phyloP scores from a whole-genome alignment of 2,797 vertebrate species.

The Antrozous pallidus region DNA sequence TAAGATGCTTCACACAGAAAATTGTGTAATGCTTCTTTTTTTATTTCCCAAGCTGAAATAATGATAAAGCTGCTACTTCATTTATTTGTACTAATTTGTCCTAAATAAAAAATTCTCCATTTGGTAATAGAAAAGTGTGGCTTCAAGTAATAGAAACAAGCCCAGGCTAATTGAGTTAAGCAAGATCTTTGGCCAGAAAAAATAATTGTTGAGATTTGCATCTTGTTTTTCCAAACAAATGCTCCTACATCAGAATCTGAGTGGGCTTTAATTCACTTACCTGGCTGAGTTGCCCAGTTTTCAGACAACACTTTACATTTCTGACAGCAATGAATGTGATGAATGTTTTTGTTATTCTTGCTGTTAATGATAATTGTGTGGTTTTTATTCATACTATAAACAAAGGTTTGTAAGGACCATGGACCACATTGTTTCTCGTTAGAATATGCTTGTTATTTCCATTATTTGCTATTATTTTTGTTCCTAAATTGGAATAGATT shows the following conservation, averaged over 20 bases:
- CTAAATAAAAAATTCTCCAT: conserved; percentile 64
- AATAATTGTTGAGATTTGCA: conserved; percentile 56
- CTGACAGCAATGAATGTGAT: conserved; percentile 42
- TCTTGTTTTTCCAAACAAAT: conserved; percentile 71
- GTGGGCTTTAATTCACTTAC: conserved; percentile 52
- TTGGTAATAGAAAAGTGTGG: conserved; percentile 58
- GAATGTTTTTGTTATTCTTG: conserved; percentile 66
- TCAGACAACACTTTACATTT: conserved; percentile 26
- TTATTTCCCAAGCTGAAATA: background rate
- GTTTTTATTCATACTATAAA: conserved; percentile 58
- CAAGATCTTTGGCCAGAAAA: conserved; percentile 54
- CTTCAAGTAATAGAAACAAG: conserved; percentile 68
- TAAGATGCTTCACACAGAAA: conserved; percentile 13
- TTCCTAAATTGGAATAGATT: conserved; percentile 49
- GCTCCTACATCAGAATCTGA: conserved; percentile 40
- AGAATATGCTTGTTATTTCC: conserved; percentile 53
- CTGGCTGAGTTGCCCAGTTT: conserved; percentile 53
- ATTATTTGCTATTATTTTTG: conserved; percentile 35
- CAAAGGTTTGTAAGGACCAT: conserved; percentile 28
- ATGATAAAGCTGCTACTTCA: conserved; percentile 21
- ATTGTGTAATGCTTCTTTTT: background rate
- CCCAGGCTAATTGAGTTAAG: conserved; percentile 56
- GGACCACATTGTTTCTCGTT: conserved; percentile 53
- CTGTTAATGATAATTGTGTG: conserved; percentile 54
- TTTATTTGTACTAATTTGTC: conserved; percentile 66